Conservation (phyloP, 2,113 vertebrate species). For the Coregonus clupeaformis region DNA sequence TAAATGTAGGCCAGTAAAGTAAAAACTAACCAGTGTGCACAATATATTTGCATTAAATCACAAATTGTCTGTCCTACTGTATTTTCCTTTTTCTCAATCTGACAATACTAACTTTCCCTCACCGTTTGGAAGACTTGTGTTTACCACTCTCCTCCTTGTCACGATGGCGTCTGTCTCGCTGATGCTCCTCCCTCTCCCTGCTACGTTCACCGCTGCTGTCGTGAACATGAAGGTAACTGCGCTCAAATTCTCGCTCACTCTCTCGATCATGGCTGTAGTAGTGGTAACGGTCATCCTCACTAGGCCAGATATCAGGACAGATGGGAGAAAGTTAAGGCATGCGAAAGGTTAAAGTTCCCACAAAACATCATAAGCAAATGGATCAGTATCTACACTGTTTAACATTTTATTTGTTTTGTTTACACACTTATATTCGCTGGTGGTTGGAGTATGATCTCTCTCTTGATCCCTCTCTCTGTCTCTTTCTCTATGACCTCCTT, state of each 20-base stretch:
- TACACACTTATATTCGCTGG: constrained; percentile 60
- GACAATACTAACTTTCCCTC: not conserved
- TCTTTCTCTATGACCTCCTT: constrained; percentile 39
- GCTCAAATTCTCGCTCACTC: constrained; percentile 68
- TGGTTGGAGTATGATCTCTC: constrained; percentile 51
- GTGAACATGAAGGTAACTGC: constrained; percentile 62
- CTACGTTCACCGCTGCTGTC: constrained; percentile 58
- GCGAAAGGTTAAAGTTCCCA: not conserved
- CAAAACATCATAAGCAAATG: not conserved
- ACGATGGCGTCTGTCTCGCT: constrained; percentile 65
- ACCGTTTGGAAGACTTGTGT: constrained; percentile 72
- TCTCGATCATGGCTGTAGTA: constrained; percentile 70
- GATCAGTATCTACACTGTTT: too few relatives aligned
- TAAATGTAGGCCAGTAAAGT: not conserved
- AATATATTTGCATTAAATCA: not conserved
- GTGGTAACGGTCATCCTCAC: constrained; percentile 63
- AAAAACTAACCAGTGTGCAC: not conserved
- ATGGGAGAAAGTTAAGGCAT: not conserved
- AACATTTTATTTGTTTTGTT: too few relatives aligned
- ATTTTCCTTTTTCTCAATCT: not conserved
- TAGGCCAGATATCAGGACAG: constrained; percentile 17
- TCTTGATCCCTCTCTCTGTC: constrained; percentile 49
- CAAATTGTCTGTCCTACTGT: too few relatives aligned
- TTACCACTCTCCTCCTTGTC: constrained; percentile 73
- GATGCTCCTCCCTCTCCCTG: constrained; percentile 63